Evolutionary conservation across 2,113 vertebrate species (phyloP).

Genomic region (Corydoras maculifer): DNA sequence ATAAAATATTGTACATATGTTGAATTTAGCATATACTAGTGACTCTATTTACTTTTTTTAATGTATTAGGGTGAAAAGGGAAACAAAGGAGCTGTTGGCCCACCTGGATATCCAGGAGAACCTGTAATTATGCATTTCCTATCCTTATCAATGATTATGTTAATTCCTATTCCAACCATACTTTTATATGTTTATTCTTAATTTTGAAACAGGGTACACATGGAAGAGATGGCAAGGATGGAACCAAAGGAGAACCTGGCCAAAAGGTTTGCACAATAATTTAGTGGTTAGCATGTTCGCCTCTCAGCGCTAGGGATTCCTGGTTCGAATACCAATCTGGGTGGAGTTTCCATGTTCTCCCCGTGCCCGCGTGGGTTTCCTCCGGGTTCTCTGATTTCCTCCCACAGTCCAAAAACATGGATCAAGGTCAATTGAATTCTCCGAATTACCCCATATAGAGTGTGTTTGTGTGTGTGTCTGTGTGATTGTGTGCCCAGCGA

Average conservation of each 20-base stretch:
- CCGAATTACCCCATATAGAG: too few species aligned
- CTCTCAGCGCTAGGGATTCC: too few species aligned
- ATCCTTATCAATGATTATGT: background rate
- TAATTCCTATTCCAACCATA: too few species aligned
- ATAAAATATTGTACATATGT: background rate
- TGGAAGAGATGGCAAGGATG: slow-evolving; percentile 81
- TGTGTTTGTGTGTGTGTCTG: too few species aligned
- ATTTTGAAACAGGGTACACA: slow-evolving; percentile 69
- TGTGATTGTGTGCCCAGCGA: too few species aligned
- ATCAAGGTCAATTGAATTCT: too few species aligned
- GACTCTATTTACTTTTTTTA: background rate
- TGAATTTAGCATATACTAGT: background rate
- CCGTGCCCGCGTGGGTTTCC: too few species aligned
- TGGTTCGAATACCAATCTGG: too few species aligned
- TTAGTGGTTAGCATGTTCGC: too few species aligned
- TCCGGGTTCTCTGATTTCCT: too few species aligned
- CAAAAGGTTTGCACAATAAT: slow-evolving; percentile 73
- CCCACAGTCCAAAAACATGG: too few species aligned
- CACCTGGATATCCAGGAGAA: slow-evolving; percentile 74
- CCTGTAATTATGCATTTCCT: slow-evolving; percentile 66
- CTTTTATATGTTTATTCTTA: background rate
- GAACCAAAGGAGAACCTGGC: slow-evolving; percentile 74
- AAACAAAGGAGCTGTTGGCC: slow-evolving; percentile 71
- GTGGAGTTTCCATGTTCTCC: too few species aligned
- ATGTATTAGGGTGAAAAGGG: slow-evolving; percentile 79